Evolutionary conservation across 2,113 vertebrate genomes (phyloP).

Genomic region (Leiothrix lutea): DNA sequence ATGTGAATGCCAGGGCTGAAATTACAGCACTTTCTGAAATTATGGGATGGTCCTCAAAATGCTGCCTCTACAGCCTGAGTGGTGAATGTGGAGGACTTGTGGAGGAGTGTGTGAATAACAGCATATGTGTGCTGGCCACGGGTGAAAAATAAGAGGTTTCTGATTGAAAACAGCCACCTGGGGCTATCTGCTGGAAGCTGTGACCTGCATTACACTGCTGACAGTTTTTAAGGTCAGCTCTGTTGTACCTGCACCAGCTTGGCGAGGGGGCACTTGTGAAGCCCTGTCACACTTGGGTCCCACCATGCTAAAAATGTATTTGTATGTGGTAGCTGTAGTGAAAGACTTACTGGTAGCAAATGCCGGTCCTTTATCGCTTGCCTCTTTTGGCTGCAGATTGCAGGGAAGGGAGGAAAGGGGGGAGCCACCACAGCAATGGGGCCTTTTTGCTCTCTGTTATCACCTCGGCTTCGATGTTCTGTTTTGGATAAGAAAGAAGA

Average conservation of each 20-base stretch:
- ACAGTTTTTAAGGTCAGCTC: neutral
- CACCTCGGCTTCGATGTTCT: slow-evolving; percentile 80
- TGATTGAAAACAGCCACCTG: neutral
- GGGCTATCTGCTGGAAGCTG: neutral
- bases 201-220: neutral
- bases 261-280: neutral
- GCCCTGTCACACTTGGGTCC: neutral
- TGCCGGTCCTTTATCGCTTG: slow-evolving; percentile 84
- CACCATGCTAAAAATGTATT: neutral
- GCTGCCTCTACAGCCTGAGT: neutral
- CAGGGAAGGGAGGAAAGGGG: slow-evolving; percentile 81
- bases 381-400: slow-evolving; percentile 78
- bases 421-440: slow-evolving; percentile 78
- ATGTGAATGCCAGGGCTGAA: neutral
- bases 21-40: neutral
- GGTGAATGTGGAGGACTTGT: neutral
- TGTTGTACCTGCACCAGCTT: neutral
- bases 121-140: accelerated
- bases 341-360: slow-evolving; percentile 79
- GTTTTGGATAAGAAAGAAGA: slow-evolving; percentile 56
- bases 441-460: slow-evolving; percentile 80
- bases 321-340: neutral
- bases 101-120: neutral
- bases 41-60: neutral
- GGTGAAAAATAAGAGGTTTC: neutral